Evolutionary conservation across 1,140 invertebrate species (phyloP), one percentile per base, ranked within the genome.

Genomic region (Bombyx mandarina): DNA sequence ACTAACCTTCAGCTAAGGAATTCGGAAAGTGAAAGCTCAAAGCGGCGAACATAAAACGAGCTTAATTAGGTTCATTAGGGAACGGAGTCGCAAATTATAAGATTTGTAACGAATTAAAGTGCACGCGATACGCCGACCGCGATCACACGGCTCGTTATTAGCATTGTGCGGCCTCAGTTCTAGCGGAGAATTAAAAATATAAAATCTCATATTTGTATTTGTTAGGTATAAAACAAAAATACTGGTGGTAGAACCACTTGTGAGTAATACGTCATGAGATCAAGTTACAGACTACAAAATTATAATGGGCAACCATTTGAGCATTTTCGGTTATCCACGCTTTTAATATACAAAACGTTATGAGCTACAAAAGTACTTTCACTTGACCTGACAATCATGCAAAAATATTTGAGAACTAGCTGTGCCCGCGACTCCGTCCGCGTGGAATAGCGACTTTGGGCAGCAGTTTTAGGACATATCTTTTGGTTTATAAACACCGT

Each of bases 11-110:
- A 9, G 45, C 8, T 12, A 10, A 47, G 60, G 58, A 52, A 61
- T 54, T 61, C 55, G 53, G 56, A 62, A 62, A 62, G 61, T 58
- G 61, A 62, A 62, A 62, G 49, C 57, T n/a, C 22, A 45, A 45
- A 52, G 49, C 58, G 56, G 46, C n/a, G 43, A 10, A 22, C 48
- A 22, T 50, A 50, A 58, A 57, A 56, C 46, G 18, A 18, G 22
- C 50, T 50, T 58, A 61, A 57, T 60, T 64, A 43, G 53, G 54
- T 18, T 52, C 52, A 58, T 63, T 60, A 63, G 52, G 51, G 43
- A 45, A 54, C 54, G 57, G 54, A 53, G 54, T 59, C 54, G 61
- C 54, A 63, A 62, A 62, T 58, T 62, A 55, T 58, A 58, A 46
- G 44, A 50, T 35, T 35, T 35, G 26, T 58, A 56, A 57, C 57